Base-by-base conservation (phyloP, 2,797 vertebrate genomes). In the Philypnodon macrostomus region DNA sequence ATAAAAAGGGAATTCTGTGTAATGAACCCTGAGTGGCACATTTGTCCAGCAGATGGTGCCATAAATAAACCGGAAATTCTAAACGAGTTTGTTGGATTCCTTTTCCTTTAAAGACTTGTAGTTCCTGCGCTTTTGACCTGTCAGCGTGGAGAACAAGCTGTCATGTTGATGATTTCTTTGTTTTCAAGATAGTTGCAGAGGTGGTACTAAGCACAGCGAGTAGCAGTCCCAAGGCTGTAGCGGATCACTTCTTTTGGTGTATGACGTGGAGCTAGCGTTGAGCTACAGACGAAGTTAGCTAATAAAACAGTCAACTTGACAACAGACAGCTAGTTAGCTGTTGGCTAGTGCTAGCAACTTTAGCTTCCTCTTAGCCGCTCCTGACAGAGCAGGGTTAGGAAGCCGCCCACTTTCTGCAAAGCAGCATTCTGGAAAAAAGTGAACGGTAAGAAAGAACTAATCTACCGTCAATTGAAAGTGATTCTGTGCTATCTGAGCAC, bases 81-180 rank as follows among this genome's bases (percentile, higher is more conserved):
- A 72, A n/a, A n/a, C n/a, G n/a, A n/a, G n/a, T n/a, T n/a, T n/a
- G n/a, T n/a, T n/a, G n/a, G n/a, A 10, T 72, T 81, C 78, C 80
- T 74, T 32, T 49, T 81, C 79, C 80, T 74, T 34, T 52, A 40
- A 62, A 51, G 56, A 36, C 58, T 81, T 85, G 83, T 86, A 85
- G 85, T 87, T 82, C 73, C 47, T 58, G 56, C 63, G 47, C n/a
- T 42, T 67, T 58, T 84, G 86, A 80, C 72, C 77, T 85, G 84
- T 86, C 85, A 86, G 71, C 81, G 42, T 76, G 77, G 79, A 84
- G 80, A 75, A 64, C 68, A 45, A 63, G 16, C 70, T 84, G 77
- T 81, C 60, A 75, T 66, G 63, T 52, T 56, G 24, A 46, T 16
- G 17, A 45, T 52, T 45, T 37, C 5, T 52, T 18, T 44, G 44